These are phyloP conservation scores for Sphecodes monilicornis DNA, from an alignment of 2,888 invertebrate genomes.

Conservation along the genomic window DNA sequence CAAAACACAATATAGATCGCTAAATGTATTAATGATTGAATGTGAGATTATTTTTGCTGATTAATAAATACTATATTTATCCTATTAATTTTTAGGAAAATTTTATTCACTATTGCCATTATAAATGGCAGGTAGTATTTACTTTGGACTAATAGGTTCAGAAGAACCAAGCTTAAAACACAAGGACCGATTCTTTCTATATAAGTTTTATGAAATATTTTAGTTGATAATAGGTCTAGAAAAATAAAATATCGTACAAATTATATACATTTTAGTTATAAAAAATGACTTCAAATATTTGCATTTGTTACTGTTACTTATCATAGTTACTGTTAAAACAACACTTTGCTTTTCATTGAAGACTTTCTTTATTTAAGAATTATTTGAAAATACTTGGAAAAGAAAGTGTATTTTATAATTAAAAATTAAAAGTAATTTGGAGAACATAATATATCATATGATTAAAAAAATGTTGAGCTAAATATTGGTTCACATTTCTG, in stretches of 20 bases:
- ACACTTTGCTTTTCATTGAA: not conserved
- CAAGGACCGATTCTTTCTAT: not conserved
- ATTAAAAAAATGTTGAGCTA: not conserved
- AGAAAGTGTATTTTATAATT: not conserved
- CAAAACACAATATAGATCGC: not conserved
- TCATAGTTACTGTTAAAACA: not conserved
- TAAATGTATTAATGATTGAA: slow-evolving; percentile 1
- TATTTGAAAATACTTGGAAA: not conserved
- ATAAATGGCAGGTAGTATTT: not conserved
- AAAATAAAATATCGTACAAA: not conserved
- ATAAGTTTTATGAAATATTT: not conserved
- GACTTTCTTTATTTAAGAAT: not conserved
- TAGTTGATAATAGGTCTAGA: not conserved
- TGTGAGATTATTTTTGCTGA: slow-evolving; percentile 8
- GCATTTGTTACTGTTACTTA: not conserved
- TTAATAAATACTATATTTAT: slow-evolving; percentile 8
- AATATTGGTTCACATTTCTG: not conserved
- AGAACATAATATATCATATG: no score
- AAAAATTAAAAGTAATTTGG: not conserved
- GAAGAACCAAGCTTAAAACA: not conserved
- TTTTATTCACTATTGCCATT: not conserved
- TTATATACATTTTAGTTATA: not conserved
- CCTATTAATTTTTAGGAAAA: not conserved
- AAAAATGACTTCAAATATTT: not conserved
- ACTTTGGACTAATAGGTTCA: not conserved